Conservation (phyloP, 2,888 invertebrate genomes). For the Oeneis ivallda region DNA sequence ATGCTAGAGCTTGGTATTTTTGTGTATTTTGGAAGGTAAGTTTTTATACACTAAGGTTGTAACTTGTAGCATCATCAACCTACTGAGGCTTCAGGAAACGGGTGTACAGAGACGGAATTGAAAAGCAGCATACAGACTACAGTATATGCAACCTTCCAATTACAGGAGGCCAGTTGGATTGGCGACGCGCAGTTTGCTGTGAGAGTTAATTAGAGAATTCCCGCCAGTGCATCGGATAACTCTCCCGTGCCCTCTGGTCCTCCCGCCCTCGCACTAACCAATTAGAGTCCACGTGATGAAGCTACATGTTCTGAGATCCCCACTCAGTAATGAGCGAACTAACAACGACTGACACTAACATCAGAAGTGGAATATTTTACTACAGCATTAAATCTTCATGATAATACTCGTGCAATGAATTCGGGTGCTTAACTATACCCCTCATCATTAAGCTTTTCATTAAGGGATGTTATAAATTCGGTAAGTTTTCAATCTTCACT, state of each 20-base stretch:
- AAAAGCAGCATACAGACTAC: slow-evolving; percentile 45
- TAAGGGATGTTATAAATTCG: background rate
- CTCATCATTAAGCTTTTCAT: background rate
- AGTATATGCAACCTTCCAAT: slow-evolving; percentile 57
- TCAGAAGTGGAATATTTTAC: slow-evolving; percentile 6
- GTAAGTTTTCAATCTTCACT: background rate
- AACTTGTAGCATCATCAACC: slow-evolving; percentile 3
- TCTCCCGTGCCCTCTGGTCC: slow-evolving; percentile 54
- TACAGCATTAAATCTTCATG: background rate
- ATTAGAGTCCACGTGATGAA: slow-evolving; percentile 71
- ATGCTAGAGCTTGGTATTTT: background rate
- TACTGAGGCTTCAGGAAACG: slow-evolving; percentile 10
- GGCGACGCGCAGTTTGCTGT: slow-evolving; percentile 44
- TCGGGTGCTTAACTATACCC: background rate
- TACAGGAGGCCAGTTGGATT: slow-evolving; percentile 49
- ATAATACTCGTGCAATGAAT: too few species aligned
- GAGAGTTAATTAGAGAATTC: slow-evolving; percentile 71
- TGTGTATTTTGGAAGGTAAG: background rate
- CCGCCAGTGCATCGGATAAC: slow-evolving; percentile 51
- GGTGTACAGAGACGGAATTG: slow-evolving; percentile 35
- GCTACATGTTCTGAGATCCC: slow-evolving; percentile 61
- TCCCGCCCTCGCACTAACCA: slow-evolving; percentile 64
- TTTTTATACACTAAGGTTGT: background rate
- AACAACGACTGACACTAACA: background rate
- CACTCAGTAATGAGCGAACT: slow-evolving; percentile 52